Conservation (phyloP, 1,140 invertebrate species). For the Yoshiicerus persimilis region DNA sequence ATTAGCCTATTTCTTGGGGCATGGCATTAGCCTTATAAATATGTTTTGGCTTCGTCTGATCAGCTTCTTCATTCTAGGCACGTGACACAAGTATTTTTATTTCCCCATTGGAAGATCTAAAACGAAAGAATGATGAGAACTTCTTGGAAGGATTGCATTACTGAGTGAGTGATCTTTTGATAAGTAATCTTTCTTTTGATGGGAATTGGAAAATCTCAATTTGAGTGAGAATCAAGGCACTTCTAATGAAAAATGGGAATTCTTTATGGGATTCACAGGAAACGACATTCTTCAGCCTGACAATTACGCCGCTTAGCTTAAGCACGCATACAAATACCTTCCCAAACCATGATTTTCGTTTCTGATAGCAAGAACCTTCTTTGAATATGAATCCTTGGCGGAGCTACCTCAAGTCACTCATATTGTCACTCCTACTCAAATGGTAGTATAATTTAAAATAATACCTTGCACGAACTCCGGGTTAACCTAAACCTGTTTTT, state of each 20-base stretch:
- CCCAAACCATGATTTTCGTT: no score
- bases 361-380: no score
- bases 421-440: no score
- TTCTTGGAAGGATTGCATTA: neutral
- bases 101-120: neutral
- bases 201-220: neutral
- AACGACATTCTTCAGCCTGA: no score
- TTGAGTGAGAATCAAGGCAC: neutral
- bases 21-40: neutral
- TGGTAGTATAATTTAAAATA: no score
- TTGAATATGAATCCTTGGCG: no score
- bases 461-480: no score
- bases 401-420: no score
- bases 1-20: neutral
- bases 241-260: neutral
- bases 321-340: no score
- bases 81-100: neutral
- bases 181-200: neutral
- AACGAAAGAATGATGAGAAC: neutral
- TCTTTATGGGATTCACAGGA: no score
- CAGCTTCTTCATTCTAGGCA: neutral
- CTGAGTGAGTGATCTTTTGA: neutral
- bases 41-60: neutral
- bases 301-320: no score
- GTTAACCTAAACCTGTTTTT: no score